Evolutionary conservation across 2,888 invertebrate genomes (phyloP), one percentile per base, ranked within the genome.

Genomic region (Trachelus tabidus): DNA sequence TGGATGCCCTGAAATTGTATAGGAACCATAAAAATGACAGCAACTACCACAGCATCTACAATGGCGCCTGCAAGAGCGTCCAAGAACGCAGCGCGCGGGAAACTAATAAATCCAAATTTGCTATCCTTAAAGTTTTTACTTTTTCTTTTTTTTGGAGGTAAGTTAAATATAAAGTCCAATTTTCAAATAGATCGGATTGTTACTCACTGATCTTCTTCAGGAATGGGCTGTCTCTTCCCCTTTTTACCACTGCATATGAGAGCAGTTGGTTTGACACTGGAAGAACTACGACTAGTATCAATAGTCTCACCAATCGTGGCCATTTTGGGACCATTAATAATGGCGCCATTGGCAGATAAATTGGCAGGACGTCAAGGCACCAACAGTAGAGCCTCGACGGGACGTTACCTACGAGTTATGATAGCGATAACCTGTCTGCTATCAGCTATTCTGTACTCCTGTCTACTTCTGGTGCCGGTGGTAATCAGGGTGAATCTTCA

Each of bases 121-220:
- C 94, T 96, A 83, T 94, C 96, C 80, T 93, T 97, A 81, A 96
- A 97, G 94, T 94, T 95, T 90, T 95, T 97, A 74, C 94, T 96
- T 76, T 97, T 97, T 92, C 94, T 96, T 87, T 96, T 96, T 89
- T 96, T 96, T 84, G 95, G 96, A 88, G 96, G 96, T 96, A 92
- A 93, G 92, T 87, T 68, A 56, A 79, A 68, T 75, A 69, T 37
- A 33, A 30, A 34, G 33, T 30, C 69, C 6, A n/a, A 76, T 56
- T n/a, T n/a, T 33, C 73, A 68, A 30, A 40, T 30, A 37, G 9
- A 56, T 56, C 56, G 1, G 23, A 56, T 56, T 23, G 1, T 23
- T 56, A 23, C 9, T 81, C 23, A 68, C 11, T 23, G 34, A 11
- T 56, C 31, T 31, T 69, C 4, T 33, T 34, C 92, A 97, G 97